Conservation (phyloP, 2,888 invertebrate species). For the Acronicta leporina region DNA sequence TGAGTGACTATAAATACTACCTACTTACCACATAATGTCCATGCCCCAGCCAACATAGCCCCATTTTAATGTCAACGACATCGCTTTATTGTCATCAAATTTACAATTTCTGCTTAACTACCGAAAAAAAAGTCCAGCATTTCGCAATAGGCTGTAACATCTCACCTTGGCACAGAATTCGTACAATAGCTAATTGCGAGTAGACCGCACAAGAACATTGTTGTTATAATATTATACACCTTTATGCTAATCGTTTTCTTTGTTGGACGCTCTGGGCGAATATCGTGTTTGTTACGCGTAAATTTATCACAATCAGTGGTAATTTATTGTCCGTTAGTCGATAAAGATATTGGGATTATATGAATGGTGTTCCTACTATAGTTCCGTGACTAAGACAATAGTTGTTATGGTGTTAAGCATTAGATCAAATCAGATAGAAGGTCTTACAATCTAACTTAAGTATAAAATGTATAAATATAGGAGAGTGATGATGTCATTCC, state of each 20-base stretch:
- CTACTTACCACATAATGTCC: neutral
- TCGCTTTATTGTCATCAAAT: slow-evolving; percentile 15
- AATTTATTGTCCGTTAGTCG: slow-evolving; percentile 4
- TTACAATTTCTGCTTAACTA: slow-evolving; percentile 14
- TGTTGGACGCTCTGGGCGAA: slow-evolving; percentile 9
- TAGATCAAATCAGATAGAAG: neutral
- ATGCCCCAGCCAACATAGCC: neutral
- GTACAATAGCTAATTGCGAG: slow-evolving; percentile 69
- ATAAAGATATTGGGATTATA: slow-evolving; percentile 12
- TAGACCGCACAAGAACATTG: slow-evolving; percentile 47
- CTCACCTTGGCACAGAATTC: slow-evolving; percentile 72
- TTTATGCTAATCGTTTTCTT: slow-evolving; percentile 31
- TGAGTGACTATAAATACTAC: neutral
- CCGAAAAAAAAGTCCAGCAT: slow-evolving; percentile 57
- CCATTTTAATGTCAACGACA: slow-evolving; percentile 11
- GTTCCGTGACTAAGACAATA: neutral
- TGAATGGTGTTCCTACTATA: slow-evolving; percentile 1
- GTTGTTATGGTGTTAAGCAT: neutral
- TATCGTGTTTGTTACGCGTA: neutral
- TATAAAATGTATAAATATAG: too few species aligned
- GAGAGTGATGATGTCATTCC: too few species aligned
- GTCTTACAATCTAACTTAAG: too few species aligned
- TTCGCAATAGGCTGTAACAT: slow-evolving; percentile 49
- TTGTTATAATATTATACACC: slow-evolving; percentile 56
- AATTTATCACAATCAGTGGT: slow-evolving; percentile 11